Base-by-base conservation (phyloP, 2,888 invertebrate species). In the Drosophila paranaensis region DNA sequence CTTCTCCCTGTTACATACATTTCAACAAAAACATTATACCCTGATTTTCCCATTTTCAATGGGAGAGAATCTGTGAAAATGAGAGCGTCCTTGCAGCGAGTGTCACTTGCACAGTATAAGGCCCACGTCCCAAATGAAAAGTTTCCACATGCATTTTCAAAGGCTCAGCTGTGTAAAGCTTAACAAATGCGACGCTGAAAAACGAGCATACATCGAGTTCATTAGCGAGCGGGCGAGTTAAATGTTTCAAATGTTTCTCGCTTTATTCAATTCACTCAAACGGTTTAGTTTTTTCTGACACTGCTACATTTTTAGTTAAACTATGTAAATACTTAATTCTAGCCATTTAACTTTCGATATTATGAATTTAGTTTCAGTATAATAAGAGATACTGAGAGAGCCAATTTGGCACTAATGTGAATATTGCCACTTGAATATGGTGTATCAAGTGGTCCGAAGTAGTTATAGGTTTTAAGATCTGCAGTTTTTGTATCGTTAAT, bases 161-260 rank as follows among this genome's bases (percentile, higher is more conserved):
- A 16, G 25, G 16, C 68, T 54, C 61, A 54, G 6, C 40, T 11
- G 60, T 77, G 74, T 77, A 81, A 73, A 73, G 74, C 83, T 76
- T 77, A 74, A 71, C 69, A 76, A 82, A 78, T 67, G 66, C 65
- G 66, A 53, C 54, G 9, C 27, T 60, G 58, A 43, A 66, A 69
- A 63, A 64, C 64, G 53, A 61, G 51, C 55, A 79, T 66, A 76
- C 46, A 67, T 20, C 39, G 13, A 66, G 72, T 72, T 86, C 81
- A 86, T 83, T 86, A 79, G 79, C 68, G 74, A 37, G 50, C 6
- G 30, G 30, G 16, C n/a, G 11, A 10, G n/a, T 39, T 27, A 35
- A 42, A 40, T 61, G 58, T 43, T 69, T 14, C 33, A 14, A 14
- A 42, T 43, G 42, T 46, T 50, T 14, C 25, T 11, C 39, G 57